Evolutionary conservation across 2,113 vertebrate genomes (phyloP), one percentile per base, ranked within the genome.

Genomic region (Origma solitaria): DNA sequence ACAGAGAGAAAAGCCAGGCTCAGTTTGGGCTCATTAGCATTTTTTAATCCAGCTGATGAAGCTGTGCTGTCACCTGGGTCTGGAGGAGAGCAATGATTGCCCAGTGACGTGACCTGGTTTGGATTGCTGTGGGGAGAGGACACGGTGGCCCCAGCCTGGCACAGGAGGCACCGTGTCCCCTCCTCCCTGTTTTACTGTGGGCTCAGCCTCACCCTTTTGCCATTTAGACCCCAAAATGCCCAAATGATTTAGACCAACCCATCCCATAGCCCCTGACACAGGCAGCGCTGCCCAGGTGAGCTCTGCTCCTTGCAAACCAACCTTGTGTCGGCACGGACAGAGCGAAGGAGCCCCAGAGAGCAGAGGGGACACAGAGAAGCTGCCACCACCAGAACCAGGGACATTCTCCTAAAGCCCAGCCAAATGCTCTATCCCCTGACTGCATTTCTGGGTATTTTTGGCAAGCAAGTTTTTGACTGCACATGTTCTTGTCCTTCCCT

Each of bases 141-240:
- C 18, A 45, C 28, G 18, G 13, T 37, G 31, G 27, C 49, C 56
- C 5, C 47, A 76, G 31, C 33, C 2, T 1, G 31, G 14, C 15
- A 7, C 35, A 50, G 65, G 30, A 25, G 47, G 25, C 30, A 15
- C 45, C 0, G 0, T 8, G 13, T 31, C 15, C 30, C 37, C 50
- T 31, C 17, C 38, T 44, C 60, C 25, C 30, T n/a, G 9, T n/a
- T 40, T 44, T 16, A 7, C 27, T 40, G 22, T 5, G 23, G 47
- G 9, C 13, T 33, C 77, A 78, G 61, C 47, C 65, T 22, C 21
- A 0, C 8, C 23, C 22, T 0, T 25, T 50, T 50, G 56, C 64
- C 30, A 22, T 58, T 81, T 71, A 25, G 8, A 40, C 2, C 51
- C 53, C 44, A 2, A 0, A 66, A 9, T 2, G 0, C 17, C 35